Percentiles rank a stretch among this genome's conserved stretches.
These are phyloP conservation scores for Habrosyne pyritoides DNA, from an alignment of 2,888 invertebrate species.

Conservation along the genomic window DNA sequence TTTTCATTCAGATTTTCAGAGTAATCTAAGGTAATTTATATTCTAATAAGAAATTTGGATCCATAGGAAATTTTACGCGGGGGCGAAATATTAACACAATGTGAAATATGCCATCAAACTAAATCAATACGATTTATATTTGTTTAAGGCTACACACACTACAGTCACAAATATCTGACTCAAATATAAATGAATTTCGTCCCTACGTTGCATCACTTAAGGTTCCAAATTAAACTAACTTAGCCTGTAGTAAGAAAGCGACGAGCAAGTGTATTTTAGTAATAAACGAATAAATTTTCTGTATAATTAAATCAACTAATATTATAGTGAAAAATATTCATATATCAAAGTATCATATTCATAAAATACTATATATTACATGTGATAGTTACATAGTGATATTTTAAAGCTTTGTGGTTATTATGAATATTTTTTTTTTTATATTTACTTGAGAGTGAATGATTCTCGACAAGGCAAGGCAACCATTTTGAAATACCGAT, in stretches of 20 bases:
- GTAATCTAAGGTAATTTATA: not conserved
- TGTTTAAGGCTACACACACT: not conserved
- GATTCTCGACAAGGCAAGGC: no score
- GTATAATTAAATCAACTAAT: slow-evolving; percentile 53
- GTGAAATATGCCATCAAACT: not conserved
- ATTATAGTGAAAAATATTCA: slow-evolving; percentile 26
- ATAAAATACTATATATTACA: slow-evolving; percentile 28
- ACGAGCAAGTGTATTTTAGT: slow-evolving; percentile 74
- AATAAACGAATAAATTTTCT: slow-evolving; percentile 57
- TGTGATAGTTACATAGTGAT: slow-evolving; percentile 66
- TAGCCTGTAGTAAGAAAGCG: slow-evolving; percentile 45
- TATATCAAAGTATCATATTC: not conserved
- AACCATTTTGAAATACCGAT: no score
- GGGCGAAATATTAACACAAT: not conserved
- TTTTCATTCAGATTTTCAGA: slow-evolving; percentile 1
- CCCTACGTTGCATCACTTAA: not conserved
- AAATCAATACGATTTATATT: not conserved
- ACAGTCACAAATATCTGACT: no score
- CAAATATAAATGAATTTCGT: no score
- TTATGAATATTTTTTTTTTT: not conserved
- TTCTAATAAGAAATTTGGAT: not conserved
- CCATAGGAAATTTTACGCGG: not conserved
- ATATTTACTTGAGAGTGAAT: not conserved
- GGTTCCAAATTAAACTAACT: slow-evolving; percentile 14
- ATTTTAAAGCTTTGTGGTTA: slow-evolving; percentile 54